Evolutionary conservation across 2,113 vertebrate species (phyloP).

Genomic region (Epinephelus lanceolatus): DNA sequence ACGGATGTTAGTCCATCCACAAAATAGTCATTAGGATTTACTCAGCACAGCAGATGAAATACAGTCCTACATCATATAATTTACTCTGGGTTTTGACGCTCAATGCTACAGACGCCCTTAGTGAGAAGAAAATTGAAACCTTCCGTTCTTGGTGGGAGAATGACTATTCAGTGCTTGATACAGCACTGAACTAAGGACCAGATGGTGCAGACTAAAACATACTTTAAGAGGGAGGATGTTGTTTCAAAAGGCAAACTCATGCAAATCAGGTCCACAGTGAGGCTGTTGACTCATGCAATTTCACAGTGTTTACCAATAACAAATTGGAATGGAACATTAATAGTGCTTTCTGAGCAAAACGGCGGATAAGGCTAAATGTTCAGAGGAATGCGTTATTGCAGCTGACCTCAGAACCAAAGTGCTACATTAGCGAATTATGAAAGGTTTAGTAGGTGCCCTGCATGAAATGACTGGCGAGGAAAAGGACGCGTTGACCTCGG

Average conservation of each 20-base stretch:
- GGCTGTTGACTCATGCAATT: slow-evolving; percentile 76
- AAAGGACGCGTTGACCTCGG: slow-evolving; percentile 50
- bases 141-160: slow-evolving; percentile 54
- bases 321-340: slow-evolving; percentile 77
- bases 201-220: slow-evolving; percentile 73
- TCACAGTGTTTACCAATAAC: slow-evolving; percentile 82
- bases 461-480: slow-evolving; percentile 53
- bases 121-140: slow-evolving; percentile 73
- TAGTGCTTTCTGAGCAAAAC: slow-evolving; percentile 72
- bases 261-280: slow-evolving; percentile 75
- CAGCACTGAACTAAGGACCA: slow-evolving; percentile 68
- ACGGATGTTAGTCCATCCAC: slow-evolving; percentile 60
- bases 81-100: slow-evolving; percentile 46
- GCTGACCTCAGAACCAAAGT: slow-evolving; percentile 66
- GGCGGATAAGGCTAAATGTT: slow-evolving; percentile 61
- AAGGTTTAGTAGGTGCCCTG: slow-evolving; percentile 54
- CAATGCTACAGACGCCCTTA: slow-evolving; percentile 45
- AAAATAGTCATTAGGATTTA: slow-evolving; percentile 67
- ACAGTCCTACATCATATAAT: slow-evolving; percentile 59
- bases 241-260: slow-evolving; percentile 72
- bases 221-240: slow-evolving; percentile 75
- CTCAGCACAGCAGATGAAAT: slow-evolving; percentile 60
- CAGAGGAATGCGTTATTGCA: slow-evolving; percentile 65
- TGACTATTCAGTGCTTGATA: slow-evolving; percentile 55
- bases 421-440: slow-evolving; percentile 72